Conservation (phyloP, 2,797 vertebrate species). For the Rousettus madagascariensis region DNA sequence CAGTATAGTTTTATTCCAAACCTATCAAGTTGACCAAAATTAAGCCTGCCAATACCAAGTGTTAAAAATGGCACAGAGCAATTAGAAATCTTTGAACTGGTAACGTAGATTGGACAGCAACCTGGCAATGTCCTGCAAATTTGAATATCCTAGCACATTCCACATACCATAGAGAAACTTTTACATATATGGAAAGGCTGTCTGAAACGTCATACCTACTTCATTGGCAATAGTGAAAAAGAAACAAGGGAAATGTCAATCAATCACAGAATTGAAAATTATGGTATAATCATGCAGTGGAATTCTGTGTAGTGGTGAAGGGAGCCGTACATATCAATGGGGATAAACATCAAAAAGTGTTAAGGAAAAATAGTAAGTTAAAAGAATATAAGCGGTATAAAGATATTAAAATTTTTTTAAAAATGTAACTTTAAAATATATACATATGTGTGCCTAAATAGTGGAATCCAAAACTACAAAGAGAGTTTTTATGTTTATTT, state of each 20-base stretch:
- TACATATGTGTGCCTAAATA: not conserved
- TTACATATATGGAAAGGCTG: not conserved
- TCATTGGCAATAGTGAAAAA: not conserved
- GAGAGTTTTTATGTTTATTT: not conserved
- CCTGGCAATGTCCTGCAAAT: not conserved
- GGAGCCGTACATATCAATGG: not conserved
- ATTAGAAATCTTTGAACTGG: not conserved
- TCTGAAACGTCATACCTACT: not conserved
- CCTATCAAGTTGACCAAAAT: not conserved
- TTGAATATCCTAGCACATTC: not conserved
- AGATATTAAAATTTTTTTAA: not conserved
- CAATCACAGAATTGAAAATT: not conserved
- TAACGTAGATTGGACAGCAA: not conserved
- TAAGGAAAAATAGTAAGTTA: constrained; percentile 5
- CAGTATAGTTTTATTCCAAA: not conserved
- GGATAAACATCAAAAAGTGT: not conserved
- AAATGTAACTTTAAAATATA: not conserved
- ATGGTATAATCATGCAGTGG: not conserved
- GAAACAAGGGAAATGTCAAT: not conserved
- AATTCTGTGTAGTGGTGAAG: not conserved
- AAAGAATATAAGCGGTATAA: not conserved
- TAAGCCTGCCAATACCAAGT: not conserved
- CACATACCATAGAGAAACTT: not conserved
- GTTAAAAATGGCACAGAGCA: not conserved
- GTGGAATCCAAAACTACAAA: not conserved